Conservation (phyloP, 2,113 vertebrate species). For the Gracilinanus agilis region DNA sequence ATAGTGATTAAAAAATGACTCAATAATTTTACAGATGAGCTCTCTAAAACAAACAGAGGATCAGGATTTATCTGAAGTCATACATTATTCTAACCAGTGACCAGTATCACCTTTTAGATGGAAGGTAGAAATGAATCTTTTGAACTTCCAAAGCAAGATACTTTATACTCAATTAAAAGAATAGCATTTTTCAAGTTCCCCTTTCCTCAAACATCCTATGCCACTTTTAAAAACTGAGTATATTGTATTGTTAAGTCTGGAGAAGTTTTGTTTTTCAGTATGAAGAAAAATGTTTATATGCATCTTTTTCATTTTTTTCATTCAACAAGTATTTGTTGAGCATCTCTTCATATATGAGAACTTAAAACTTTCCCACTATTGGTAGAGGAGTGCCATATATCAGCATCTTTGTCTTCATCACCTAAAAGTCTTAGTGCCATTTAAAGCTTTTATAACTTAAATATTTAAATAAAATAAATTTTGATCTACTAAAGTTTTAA, state of each 20-base stretch:
- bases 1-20: slow-evolving; percentile 1
- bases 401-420: neutral
- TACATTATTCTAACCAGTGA: neutral
- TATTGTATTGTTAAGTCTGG: neutral
- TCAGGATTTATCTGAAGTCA: neutral
- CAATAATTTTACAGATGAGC: neutral
- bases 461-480: too few species aligned
- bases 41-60: neutral
- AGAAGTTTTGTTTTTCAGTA: neutral
- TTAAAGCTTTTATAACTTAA: too few species aligned
- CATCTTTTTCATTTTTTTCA: neutral
- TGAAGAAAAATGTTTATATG: neutral
- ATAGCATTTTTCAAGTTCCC: neutral
- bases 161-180: neutral
- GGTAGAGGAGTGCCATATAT: neutral
- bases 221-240: neutral
- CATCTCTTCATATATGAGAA: neutral
- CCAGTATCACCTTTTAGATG: neutral
- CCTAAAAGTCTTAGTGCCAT: too few species aligned
- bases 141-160: too few species aligned
- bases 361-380: neutral
- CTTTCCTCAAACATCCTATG: neutral
- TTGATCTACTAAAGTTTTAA: neutral
- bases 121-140: neutral
- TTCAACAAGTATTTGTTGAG: neutral